A percentile compares a stretch with the other conserved stretches of the same genome.
Conservation (phyloP, 1,140 invertebrate species). For the Zeugodacus cucurbitae region DNA sequence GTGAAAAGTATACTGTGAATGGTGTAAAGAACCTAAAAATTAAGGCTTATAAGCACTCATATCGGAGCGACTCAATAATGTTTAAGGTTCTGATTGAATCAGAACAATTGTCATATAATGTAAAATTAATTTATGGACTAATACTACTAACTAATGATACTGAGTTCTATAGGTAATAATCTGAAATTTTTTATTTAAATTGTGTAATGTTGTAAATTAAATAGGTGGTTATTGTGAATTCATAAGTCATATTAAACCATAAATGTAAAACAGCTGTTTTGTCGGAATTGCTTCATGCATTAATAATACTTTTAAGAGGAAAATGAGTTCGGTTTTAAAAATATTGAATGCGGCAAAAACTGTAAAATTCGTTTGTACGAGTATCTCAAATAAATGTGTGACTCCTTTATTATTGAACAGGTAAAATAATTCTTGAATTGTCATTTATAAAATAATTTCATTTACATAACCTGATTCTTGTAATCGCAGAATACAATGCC, state of each 20-base stretch:
- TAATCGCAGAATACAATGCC: background rate
- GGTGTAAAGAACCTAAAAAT: background rate
- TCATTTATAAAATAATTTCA: background rate
- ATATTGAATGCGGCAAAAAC: conserved; percentile 52
- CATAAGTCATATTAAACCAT: background rate
- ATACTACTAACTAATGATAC: too few species aligned
- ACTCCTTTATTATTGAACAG: background rate
- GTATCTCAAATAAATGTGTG: conserved; percentile 44
- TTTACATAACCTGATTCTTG: conserved; percentile 28
- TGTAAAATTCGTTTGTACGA: conserved; percentile 45
- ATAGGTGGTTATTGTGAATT: background rate
- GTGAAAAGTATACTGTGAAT: background rate
- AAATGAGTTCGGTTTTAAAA: conserved; percentile 52
- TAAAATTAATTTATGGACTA: too few species aligned
- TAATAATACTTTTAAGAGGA: background rate
- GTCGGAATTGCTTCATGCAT: background rate
- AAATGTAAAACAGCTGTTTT: background rate
- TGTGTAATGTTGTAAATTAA: background rate
- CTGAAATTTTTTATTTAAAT: too few species aligned
- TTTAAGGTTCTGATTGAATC: background rate
- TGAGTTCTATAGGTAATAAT: too few species aligned
- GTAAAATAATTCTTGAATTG: background rate
- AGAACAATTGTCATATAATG: too few species aligned
- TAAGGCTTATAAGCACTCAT: background rate
- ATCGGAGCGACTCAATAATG: background rate